Percentiles rank a stretch among this genome's conserved stretches.
phyloP scores from a whole-genome alignment of 2,113 vertebrate genomes.

The Manacus vitellinus region DNA sequence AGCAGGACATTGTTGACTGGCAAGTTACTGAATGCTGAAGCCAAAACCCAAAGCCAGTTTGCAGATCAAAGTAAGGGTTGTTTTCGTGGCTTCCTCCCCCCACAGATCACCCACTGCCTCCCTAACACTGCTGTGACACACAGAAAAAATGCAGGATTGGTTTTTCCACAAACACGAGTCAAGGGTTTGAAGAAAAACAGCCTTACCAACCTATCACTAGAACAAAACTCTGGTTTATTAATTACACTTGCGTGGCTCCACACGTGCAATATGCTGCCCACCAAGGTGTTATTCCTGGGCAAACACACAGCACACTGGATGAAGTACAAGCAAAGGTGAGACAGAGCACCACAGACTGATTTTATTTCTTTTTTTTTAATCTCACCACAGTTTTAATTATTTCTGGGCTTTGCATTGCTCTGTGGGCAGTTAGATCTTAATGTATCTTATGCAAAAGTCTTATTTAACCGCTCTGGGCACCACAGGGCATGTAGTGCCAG shows the following conservation, averaged over 20 bases:
- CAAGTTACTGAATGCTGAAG: not conserved
- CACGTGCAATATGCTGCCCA: not conserved
- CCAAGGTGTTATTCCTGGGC: not conserved
- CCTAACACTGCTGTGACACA: not conserved
- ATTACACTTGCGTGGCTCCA: not conserved
- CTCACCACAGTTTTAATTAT: not conserved
- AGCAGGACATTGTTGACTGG: not conserved
- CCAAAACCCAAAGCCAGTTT: not conserved
- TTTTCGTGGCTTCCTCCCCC: not conserved
- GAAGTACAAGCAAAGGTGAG: not conserved
- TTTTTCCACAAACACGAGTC: not conserved
- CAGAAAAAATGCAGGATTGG: not conserved
- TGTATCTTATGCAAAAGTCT: not conserved
- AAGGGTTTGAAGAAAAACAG: not conserved
- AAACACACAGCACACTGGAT: not conserved
- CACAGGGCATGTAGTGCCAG: not conserved
- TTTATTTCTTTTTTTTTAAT: not conserved
- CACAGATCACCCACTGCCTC: not conserved
- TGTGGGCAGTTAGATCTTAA: not conserved
- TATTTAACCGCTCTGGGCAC: not conserved
- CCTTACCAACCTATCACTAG: not conserved
- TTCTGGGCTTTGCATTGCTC: not conserved
- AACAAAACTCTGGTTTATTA: not conserved
- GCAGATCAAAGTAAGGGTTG: not conserved
- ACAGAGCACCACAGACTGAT: not conserved